Evolutionary conservation across 2,113 vertebrate species (phyloP), one percentile per base, ranked within the genome.

Genomic region (Delphinus delphis): DNA sequence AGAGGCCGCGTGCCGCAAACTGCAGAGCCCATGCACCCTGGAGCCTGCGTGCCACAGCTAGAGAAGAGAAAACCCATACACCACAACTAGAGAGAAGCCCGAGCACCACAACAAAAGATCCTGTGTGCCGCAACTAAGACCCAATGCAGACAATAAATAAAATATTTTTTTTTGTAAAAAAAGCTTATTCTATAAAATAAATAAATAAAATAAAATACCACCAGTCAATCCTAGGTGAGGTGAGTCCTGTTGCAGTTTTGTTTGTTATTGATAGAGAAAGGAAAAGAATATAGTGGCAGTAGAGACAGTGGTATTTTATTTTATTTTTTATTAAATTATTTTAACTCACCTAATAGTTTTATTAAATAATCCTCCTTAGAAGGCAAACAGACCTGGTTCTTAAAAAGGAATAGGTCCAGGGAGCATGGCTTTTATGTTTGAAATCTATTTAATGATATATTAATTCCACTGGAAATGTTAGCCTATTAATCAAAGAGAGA

Each of bases 401-500:
- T 90, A 94, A 68, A n/a, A 90, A 93, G 17, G 15, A 84, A 23
- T n/a, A 71, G 17, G 68, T 89, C 25, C 79, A 96, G 44, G 25
- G 44, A 63, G 8, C 44, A 84, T 0, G 3, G 17, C 86, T 85
- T 85, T 83, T 68, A 68, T 83, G 28, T 82, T 77, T 96, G 50
- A 96, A 98, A 83, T 6, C 62, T 85, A 28, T 50, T 95, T 92
- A 93, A 53, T 81, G 44, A 84, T 85, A 44, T 31, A 60, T 65
- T 84, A 50, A 88, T 88, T 88, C 65, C 80, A 81, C 60, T 87
- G 71, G 83, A 96, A 81, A 82, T 71, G 14, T 83, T 60, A 68
- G 6, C 20, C 68, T 89, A 11, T 79, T 96, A 93, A 84, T 97
- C 89, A 95, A 74, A 93, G 65, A 79, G 62, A 90, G 70, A 95